Base-by-base conservation (phyloP, 2,888 invertebrate species). In the Branchellion lobata region DNA sequence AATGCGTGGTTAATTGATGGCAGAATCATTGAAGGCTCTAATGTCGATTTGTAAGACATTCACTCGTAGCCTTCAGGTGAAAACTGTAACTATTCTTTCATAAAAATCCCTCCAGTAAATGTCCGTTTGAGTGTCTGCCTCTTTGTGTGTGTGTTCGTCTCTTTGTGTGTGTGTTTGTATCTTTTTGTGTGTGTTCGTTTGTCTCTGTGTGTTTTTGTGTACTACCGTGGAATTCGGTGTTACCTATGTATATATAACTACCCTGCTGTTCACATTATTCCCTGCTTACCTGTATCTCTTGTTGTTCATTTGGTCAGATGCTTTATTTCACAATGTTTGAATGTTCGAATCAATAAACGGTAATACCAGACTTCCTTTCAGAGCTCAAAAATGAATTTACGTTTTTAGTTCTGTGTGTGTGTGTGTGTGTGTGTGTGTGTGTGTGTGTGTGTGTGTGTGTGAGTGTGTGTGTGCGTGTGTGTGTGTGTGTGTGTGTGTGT, bases 371-470 rank as follows among this genome's bases (percentile, higher is more conserved):
- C 51, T 51, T 51, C 51, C 8, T n/a, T 11, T n/a, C 29, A 29
- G 8, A n/a, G n/a, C n/a, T 65, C 3, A 27, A 65, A 5, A 11
- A 65, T 27, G 5, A 5, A 8, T 65, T 3, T 65, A 21, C 21
- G 29, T 27, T 3, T 65, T 5, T 65, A 8, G 3, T 27, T 65
- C 5, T 65, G 29, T 65, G 5, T 65, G 3, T 65, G 29, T 65
- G 5, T 65, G 65, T 65, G 29, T 65, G 65, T 65, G n/a, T 65
- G 65, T 65, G 65, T 65, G 29, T 27, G 29, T 65, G n/a, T 65
- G 8, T 65, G 29, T 29, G 29, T 65, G 65, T 65, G 65, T 65
- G 73, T 73, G 73, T 65, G 65, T 65, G 24, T n/a, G 65, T 29
- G 65, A 11, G 24, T 65, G 24, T 65, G 65, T 65, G n/a, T 27